Conservation (phyloP, 2,888 invertebrate species). For the Drosophila buzzatii region DNA sequence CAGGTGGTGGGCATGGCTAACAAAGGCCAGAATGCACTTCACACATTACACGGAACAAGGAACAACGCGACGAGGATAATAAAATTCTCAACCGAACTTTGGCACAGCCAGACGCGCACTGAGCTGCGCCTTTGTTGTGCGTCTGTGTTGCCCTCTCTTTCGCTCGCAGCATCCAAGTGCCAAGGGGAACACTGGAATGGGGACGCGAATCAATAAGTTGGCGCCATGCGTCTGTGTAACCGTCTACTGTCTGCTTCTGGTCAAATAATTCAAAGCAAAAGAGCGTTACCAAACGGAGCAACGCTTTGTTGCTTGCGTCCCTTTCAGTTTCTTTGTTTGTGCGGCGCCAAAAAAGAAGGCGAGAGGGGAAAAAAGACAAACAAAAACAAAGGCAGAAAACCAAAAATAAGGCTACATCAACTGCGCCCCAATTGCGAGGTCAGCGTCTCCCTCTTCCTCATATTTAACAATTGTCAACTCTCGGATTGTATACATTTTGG, state of each 20-base stretch:
- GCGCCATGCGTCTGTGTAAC: conserved; percentile 79
- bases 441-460: conserved; percentile 22
- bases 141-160: conserved; percentile 31
- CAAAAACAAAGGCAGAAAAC: not conserved
- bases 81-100: conserved; percentile 59
- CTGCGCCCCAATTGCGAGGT: conserved; percentile 38
- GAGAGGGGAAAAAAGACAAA: not conserved
- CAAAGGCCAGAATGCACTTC: conserved; percentile 25
- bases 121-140: conserved; percentile 59
- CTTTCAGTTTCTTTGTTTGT: conserved; percentile 75
- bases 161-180: conserved; percentile 63
- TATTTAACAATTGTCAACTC: conserved; percentile 12
- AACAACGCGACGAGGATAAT: conserved; percentile 13
- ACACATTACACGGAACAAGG: conserved; percentile 46
- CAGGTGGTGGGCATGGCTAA: conserved; percentile 81
- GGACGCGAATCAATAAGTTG: conserved; percentile 73
- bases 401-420: conserved; percentile 19
- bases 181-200: conserved; percentile 22
- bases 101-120: conserved; percentile 80
- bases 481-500: conserved; percentile 44
- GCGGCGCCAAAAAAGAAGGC: conserved; percentile 3
- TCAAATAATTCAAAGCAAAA: conserved; percentile 72
- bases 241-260: conserved; percentile 79
- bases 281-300: conserved; percentile 57
- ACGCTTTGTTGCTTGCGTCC: conserved; percentile 49